A percentile compares a stretch with the other conserved stretches of the same genome.
Conservation (phyloP, 2,888 invertebrate species). For the Eupithecia pulchellata region DNA sequence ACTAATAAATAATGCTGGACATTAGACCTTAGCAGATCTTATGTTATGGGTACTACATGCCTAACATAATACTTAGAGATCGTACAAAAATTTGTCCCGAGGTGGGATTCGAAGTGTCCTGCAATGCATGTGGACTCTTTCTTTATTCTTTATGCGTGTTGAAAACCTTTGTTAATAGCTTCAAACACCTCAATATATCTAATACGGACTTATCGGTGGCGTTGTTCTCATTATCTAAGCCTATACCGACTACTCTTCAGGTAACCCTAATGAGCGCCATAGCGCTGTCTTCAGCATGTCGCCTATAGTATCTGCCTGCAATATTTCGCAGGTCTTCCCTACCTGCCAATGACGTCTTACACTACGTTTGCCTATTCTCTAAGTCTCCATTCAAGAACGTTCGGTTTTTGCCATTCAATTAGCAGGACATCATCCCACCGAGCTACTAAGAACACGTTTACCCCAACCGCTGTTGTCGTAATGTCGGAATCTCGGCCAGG, state of each 20-base stretch:
- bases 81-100: no score
- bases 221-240: background rate
- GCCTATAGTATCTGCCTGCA: background rate
- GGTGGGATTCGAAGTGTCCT: no score
- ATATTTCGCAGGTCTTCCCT: background rate
- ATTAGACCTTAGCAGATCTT: no score
- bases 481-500: background rate
- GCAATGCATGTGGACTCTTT: no score
- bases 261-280: background rate
- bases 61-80: no score
- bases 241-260: background rate
- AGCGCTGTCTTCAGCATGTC: no score
- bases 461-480: background rate
- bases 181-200: background rate
- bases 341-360: background rate
- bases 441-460: no score
- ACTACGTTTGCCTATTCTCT: background rate
- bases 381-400: no score
- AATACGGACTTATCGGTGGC: background rate
- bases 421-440: no score
- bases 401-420: no score
- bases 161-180: background rate
- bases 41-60: no score
- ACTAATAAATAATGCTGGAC: no score
- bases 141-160: background rate